Conservation (phyloP, 2,113 vertebrate genomes). For the Hippoglossus stenolepis region DNA sequence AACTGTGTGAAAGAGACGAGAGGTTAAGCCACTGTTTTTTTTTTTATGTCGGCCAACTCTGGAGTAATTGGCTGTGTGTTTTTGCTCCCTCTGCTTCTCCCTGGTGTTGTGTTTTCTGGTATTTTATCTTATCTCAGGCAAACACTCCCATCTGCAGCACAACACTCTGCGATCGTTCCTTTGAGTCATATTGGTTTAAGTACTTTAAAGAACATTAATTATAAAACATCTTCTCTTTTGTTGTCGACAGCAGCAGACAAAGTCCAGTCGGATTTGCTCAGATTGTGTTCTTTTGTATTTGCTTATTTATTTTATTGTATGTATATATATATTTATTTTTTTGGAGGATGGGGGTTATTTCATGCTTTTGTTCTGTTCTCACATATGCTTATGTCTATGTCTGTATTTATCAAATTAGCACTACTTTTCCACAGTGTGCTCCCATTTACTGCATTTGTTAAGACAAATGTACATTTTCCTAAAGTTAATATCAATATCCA, state of each 20-base stretch:
- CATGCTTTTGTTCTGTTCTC: neutral
- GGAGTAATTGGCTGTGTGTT: neutral
- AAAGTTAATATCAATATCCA: neutral
- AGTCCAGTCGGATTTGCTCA: neutral
- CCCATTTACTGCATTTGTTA: neutral
- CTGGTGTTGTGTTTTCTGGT: slow-evolving; percentile 16
- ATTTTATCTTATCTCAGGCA: slow-evolving; percentile 49
- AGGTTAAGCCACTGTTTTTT: slow-evolving; percentile 15
- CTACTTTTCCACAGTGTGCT: too few species aligned
- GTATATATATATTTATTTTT: neutral
- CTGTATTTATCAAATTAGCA: too few species aligned
- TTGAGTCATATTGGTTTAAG: slow-evolving; percentile 4
- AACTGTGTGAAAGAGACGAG: neutral
- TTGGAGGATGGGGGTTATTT: neutral
- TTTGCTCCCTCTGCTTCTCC: slow-evolving; percentile 10
- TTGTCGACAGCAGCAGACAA: neutral
- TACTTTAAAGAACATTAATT: slow-evolving; percentile 6
- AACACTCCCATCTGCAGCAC: slow-evolving; percentile 42
- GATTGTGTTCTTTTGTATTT: neutral
- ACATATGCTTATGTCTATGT: neutral
- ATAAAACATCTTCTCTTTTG: neutral
- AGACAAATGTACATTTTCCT: neutral
- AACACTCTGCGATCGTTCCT: slow-evolving; percentile 5
- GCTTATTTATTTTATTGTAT: neutral
- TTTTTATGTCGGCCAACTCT: neutral